These are phyloP conservation scores for Cairina moschata DNA, from an alignment of 2,113 vertebrate genomes.

Conservation along the genomic window DNA sequence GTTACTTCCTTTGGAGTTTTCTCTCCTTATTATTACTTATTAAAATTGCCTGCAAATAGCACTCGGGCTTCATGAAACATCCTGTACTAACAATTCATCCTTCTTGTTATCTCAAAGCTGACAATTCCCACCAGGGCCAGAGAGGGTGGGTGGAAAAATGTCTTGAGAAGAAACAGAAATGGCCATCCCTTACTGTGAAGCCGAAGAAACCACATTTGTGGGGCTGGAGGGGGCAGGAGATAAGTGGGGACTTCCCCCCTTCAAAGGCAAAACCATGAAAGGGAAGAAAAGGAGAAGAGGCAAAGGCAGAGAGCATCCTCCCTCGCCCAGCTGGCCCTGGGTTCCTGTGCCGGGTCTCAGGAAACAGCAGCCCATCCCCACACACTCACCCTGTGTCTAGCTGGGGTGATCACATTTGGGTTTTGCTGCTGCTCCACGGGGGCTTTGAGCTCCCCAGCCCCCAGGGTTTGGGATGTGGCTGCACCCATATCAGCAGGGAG, in stretches of 20 bases:
- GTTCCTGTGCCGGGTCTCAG: not conserved
- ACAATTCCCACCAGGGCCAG: conserved; percentile 75
- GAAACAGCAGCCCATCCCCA: not conserved
- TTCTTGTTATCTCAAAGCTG: conserved; percentile 72
- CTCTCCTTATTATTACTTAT: conserved; percentile 74
- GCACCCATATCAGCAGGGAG: not conserved
- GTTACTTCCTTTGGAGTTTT: conserved; percentile 75
- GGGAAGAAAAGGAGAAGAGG: not conserved
- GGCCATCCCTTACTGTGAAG: not conserved
- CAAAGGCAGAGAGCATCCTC: rapidly evolving
- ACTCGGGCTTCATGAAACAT: conserved; percentile 72
- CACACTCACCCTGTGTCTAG: not conserved
- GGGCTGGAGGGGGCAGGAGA: conserved; percentile 3
- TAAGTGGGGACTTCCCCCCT: not conserved
- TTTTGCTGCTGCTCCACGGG: not conserved
- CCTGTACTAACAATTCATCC: conserved; percentile 75
- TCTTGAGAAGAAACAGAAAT: conserved; percentile 77
- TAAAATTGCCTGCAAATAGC: conserved; percentile 75
- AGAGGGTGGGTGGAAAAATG: conserved; percentile 69
- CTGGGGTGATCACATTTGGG: not conserved
- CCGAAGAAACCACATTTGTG: conserved; percentile 7
- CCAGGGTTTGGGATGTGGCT: not conserved
- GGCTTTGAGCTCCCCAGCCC: not conserved
- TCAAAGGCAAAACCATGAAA: not conserved
- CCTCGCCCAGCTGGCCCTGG: not conserved